phyloP scores from a whole-genome alignment of 2,113 vertebrate species.

The Pachycephala philippinensis region DNA sequence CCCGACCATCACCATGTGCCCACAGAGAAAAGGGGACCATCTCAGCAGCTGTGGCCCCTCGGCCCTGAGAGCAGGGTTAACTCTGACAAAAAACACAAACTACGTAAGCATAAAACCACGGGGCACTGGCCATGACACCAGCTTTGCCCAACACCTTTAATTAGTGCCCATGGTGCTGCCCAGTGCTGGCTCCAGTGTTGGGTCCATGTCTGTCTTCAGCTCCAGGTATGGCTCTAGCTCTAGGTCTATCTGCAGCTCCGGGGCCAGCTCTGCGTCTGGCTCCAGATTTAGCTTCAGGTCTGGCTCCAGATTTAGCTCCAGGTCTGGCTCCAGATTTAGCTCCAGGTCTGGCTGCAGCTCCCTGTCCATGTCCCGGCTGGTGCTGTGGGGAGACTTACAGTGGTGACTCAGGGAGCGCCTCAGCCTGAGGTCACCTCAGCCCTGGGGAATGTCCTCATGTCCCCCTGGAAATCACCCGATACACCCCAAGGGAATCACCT shows the following conservation, averaged over 20 bases:
- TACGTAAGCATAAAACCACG: rapidly evolving
- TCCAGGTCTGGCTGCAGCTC: background rate
- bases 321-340: too few relatives aligned
- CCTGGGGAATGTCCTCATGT: background rate
- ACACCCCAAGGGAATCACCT: too few relatives aligned
- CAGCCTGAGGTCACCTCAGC: background rate
- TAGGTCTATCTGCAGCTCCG: background rate
- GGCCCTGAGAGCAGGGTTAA: background rate
- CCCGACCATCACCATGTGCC: background rate
- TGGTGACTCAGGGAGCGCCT: background rate
- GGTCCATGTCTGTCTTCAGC: background rate
- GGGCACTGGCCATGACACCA: background rate
- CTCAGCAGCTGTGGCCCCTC: background rate
- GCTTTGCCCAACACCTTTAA: background rate
- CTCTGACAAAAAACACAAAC: background rate
- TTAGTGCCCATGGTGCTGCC: background rate
- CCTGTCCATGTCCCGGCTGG: background rate
- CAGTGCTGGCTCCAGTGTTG: background rate
- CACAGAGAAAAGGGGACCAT: background rate
- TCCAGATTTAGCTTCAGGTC: background rate
- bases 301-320: background rate
- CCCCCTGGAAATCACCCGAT: background rate
- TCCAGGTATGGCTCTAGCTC: background rate
- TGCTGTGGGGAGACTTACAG: background rate
- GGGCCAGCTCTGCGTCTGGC: background rate